These are phyloP conservation scores for Heliopora coerulea DNA, from an alignment of 92 coral and sea anemone genomes.

Conservation along the genomic window DNA sequence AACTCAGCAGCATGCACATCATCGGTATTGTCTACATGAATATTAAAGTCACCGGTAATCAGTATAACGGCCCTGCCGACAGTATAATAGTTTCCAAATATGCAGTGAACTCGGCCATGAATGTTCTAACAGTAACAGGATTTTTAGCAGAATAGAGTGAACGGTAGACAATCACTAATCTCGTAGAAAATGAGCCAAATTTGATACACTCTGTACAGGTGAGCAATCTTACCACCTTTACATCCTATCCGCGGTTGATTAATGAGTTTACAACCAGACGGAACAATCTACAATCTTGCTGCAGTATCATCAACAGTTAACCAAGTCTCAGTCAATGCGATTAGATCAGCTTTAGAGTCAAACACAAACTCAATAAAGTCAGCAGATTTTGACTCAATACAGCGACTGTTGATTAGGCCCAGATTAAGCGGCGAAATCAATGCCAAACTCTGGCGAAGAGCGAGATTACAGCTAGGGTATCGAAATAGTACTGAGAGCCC, in stretches of 20 bases:
- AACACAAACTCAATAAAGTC: conserved; percentile 25
- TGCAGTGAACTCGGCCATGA: conserved; percentile 28
- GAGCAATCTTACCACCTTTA: conserved; percentile 46
- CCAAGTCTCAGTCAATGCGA: conserved; percentile 59
- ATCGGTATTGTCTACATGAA: conserved; percentile 14
- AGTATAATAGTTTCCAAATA: conserved; percentile 14
- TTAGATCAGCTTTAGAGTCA: conserved; percentile 40
- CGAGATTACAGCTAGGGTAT: neutral
- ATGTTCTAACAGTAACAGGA: conserved; percentile 38
- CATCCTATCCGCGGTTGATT: conserved; percentile 38
- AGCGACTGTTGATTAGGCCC: conserved; percentile 12
- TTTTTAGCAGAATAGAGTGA: conserved; percentile 45
- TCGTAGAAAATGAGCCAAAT: conserved; percentile 2
- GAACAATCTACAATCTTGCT: conserved; percentile 34
- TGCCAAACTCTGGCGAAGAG: neutral
- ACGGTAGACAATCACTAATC: conserved; percentile 38
- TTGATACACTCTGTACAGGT: conserved; percentile 24
- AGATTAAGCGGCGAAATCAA: neutral
- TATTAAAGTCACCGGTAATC: conserved; percentile 45
- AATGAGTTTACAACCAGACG: conserved; percentile 45
- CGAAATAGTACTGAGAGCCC: neutral
- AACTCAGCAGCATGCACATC: conserved; percentile 32
- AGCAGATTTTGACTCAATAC: conserved; percentile 31
- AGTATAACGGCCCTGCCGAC: conserved; percentile 49
- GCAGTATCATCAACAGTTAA: conserved; percentile 39